phyloP scores from a whole-genome alignment of 2,113 vertebrate genomes.

The Dolichotis patagonum region DNA sequence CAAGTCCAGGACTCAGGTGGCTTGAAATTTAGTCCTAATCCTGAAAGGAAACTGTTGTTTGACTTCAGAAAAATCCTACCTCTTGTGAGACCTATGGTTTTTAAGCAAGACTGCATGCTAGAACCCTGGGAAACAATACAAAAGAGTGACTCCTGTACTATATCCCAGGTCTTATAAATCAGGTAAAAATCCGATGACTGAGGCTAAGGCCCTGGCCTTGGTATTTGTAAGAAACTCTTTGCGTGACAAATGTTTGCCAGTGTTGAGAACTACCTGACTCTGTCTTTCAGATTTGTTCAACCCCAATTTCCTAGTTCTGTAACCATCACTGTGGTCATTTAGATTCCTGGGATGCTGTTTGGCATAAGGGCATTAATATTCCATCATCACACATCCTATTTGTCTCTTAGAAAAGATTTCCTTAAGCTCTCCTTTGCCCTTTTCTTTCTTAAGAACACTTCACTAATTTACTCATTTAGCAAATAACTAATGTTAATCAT shows the following conservation, averaged over 20 bases:
- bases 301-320: not conserved
- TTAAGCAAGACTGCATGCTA: not conserved
- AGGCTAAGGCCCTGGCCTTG: not conserved
- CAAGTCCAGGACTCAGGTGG: not conserved
- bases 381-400: not conserved
- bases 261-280: not conserved
- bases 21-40: slow-evolving; percentile 9
- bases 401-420: not conserved
- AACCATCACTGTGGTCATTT: not conserved
- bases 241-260: not conserved
- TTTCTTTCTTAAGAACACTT: not conserved
- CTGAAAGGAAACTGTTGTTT: not conserved
- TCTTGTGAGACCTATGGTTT: not conserved
- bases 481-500: not conserved
- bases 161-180: not conserved
- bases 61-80: not conserved
- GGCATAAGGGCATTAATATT: not conserved
- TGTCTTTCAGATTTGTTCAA: not conserved
- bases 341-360: not conserved
- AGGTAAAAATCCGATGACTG: not conserved
- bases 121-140: not conserved
- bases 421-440: not conserved
- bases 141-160: not conserved
- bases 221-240: not conserved
- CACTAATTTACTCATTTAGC: not conserved